Evolutionary conservation across 2,888 invertebrate genomes (phyloP).

Genomic region (Pasiphila rectangulata): DNA sequence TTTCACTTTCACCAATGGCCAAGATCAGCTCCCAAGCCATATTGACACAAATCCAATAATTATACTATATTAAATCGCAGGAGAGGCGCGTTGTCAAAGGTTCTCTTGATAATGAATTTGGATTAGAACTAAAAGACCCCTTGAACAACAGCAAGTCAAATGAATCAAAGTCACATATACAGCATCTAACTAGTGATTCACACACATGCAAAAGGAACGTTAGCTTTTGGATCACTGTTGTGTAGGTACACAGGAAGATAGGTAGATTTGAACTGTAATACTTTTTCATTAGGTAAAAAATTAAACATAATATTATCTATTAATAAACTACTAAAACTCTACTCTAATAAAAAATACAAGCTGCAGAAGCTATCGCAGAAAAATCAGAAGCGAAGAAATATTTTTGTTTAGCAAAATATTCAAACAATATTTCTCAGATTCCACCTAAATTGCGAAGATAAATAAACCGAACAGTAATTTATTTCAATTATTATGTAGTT

Average conservation of each 20-base stretch:
- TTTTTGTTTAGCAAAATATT: not conserved
- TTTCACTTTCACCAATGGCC: slow-evolving; percentile 34
- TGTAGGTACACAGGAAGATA: slow-evolving; percentile 12
- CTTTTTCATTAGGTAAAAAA: slow-evolving; percentile 2
- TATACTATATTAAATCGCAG: slow-evolving; percentile 32
- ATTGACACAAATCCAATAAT: slow-evolving; percentile 38
- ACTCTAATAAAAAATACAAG: slow-evolving; percentile 46
- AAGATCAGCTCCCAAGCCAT: slow-evolving; percentile 17
- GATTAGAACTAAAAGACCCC: slow-evolving; percentile 57
- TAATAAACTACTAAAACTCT: slow-evolving; percentile 5
- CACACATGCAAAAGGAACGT: slow-evolving; percentile 48
- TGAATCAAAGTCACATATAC: slow-evolving; percentile 66
- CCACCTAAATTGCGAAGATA: no score
- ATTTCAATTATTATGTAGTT: not conserved
- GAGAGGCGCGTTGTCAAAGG: slow-evolving; percentile 63
- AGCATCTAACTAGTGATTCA: slow-evolving; percentile 35
- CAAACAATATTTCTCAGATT: slow-evolving; percentile 15
- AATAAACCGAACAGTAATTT: slow-evolving; percentile 9
- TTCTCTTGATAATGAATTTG: slow-evolving; percentile 54
- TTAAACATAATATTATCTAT: no score
- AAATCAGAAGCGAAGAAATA: not conserved
- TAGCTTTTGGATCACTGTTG: slow-evolving; percentile 54
- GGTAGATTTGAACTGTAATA: slow-evolving; percentile 19
- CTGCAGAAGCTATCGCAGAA: slow-evolving; percentile 12
- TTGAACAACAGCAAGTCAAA: slow-evolving; percentile 78